Percentiles rank a stretch among this genome's conserved stretches.
These are phyloP conservation scores for Pocillopora meandrina DNA, from an alignment of 92 coral and sea anemone species.

Conservation along the genomic window DNA sequence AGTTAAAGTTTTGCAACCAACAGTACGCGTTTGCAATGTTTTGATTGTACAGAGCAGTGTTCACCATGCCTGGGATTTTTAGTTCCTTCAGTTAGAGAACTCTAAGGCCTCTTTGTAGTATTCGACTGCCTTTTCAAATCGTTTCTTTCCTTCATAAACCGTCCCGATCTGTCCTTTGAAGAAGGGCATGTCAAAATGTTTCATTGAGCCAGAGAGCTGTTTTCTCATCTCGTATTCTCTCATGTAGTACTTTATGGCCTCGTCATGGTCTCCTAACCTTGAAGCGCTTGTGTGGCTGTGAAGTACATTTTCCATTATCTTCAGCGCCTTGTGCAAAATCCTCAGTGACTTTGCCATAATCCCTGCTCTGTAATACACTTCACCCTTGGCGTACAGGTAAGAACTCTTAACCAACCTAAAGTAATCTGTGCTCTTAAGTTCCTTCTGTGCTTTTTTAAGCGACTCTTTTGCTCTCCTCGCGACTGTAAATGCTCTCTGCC, in stretches of 20 bases:
- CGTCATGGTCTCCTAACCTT: conserved; percentile 22
- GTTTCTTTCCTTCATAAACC: conserved; percentile 45
- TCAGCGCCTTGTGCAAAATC: not conserved
- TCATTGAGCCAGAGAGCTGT: conserved; percentile 42
- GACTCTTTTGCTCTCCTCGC: conserved; percentile 3
- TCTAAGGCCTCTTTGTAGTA: conserved; percentile 54
- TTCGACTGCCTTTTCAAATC: conserved; percentile 26
- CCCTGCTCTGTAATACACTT: conserved; percentile 12
- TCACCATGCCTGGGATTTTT: conserved; percentile 32
- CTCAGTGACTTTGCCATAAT: conserved; percentile 18
- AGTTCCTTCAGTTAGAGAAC: conserved; percentile 52
- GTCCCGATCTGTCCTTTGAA: conserved; percentile 52
- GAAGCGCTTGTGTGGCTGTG: conserved; percentile 57
- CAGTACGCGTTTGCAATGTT: conserved; percentile 60
- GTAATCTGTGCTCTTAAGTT: not conserved
- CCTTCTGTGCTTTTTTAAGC: conserved; percentile 1
- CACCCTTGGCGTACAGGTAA: conserved; percentile 24
- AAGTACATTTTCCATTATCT: conserved; percentile 33
- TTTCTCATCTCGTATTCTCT: conserved; percentile 54
- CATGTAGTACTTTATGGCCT: conserved; percentile 41
- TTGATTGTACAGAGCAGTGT: conserved; percentile 54
- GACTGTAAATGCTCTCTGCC: conserved; percentile 25
- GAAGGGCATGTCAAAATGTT: conserved; percentile 60
- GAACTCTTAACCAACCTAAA: conserved; percentile 24
- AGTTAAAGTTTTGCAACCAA: conserved; percentile 23